Percentiles rank a stretch among this genome's conserved stretches.
Conservation (phyloP, 2,888 invertebrate genomes). For the Eledona agricola region DNA sequence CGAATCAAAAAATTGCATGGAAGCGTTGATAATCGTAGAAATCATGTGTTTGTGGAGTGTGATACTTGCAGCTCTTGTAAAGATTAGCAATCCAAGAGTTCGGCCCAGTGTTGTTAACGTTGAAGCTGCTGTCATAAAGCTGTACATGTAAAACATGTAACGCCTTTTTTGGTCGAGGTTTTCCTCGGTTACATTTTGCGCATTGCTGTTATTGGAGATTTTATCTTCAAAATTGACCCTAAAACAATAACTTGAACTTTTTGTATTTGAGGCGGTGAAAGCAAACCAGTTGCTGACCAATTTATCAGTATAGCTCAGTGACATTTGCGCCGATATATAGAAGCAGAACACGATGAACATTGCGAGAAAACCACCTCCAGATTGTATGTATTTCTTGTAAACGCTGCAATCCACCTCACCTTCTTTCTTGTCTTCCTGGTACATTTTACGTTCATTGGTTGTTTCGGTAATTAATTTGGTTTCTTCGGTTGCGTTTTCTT, state of each 20-base stretch:
- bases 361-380: conserved; percentile 51
- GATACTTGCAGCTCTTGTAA: conserved; percentile 50
- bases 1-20: conserved; percentile 55
- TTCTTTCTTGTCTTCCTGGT: conserved; percentile 47
- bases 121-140: conserved; percentile 43
- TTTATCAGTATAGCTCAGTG: conserved; percentile 48
- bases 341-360: conserved; percentile 45
- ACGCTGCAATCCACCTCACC: conserved; percentile 50
- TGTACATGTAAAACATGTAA: conserved; percentile 47
- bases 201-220: conserved; percentile 32
- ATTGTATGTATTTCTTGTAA: conserved; percentile 53
- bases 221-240: conserved; percentile 47
- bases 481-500: conserved; percentile 35
- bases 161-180: conserved; percentile 15
- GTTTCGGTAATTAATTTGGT: conserved; percentile 13
- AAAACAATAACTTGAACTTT: no score
- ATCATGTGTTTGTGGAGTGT: conserved; percentile 72
- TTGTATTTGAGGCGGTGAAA: background rate
- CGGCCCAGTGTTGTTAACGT: conserved; percentile 42
- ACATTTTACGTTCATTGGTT: conserved; percentile 6
- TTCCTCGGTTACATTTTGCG: conserved; percentile 13
- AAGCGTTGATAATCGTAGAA: conserved; percentile 64
- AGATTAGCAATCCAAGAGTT: conserved; percentile 43
- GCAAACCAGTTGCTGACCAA: conserved; percentile 46
- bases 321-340: conserved; percentile 47